A percentile compares a stretch with the other conserved stretches of the same genome.
Evolutionary conservation across 2,888 invertebrate species (phyloP).

Genomic region (Drosophila nigritarsus): DNA sequence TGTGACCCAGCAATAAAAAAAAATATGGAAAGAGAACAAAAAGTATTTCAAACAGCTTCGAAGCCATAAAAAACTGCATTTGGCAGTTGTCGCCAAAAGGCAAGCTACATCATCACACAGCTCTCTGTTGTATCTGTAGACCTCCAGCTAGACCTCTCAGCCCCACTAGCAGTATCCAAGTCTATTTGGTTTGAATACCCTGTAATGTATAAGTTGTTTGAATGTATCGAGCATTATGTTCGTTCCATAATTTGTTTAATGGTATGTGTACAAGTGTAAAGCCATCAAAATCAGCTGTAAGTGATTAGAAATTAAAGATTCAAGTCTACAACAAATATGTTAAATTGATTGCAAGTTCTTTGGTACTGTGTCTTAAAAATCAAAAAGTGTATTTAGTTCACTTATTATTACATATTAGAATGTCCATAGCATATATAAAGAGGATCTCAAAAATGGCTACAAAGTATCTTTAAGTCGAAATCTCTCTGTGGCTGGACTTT

Average conservation of each 20-base stretch:
- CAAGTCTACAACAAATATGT: not conserved
- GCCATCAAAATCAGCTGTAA: no score
- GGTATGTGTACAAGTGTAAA: no score
- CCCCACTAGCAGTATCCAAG: conserved; percentile 12
- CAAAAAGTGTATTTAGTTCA: not conserved
- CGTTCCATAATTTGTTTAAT: no score
- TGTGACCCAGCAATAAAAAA: conserved; percentile 62
- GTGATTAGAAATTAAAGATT: no score
- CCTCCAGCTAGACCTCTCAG: conserved; percentile 17
- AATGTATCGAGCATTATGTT: not conserved
- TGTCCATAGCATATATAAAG: no score
- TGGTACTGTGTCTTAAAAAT: not conserved
- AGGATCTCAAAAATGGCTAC: not conserved
- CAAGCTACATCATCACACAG: conserved; percentile 58
- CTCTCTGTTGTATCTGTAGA: conserved; percentile 28
- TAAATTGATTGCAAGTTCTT: not conserved
- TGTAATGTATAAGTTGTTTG: not conserved
- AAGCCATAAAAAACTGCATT: conserved; percentile 80
- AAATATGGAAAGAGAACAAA: conserved; percentile 45
- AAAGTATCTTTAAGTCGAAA: conserved; percentile 8
- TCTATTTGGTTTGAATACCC: conserved; percentile 12
- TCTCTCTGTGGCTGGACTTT: not conserved
- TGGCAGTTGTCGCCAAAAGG: conserved; percentile 76
- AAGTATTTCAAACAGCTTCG: conserved; percentile 76
- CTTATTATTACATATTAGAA: not conserved